Evolutionary conservation across 2,797 vertebrate genomes (phyloP).

Genomic region (Xenopus petersii): DNA sequence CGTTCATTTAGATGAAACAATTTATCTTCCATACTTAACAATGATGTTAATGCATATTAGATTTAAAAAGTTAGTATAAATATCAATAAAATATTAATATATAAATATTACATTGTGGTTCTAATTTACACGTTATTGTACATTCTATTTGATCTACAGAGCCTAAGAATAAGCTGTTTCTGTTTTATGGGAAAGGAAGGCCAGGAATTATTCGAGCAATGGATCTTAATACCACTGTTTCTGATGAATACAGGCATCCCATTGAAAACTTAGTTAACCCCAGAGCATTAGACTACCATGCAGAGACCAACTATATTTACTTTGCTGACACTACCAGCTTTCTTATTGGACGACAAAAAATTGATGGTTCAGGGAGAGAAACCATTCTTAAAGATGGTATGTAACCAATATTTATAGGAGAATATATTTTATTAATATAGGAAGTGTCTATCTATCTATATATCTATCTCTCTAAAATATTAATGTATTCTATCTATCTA

Average conservation of each 20-base stretch:
- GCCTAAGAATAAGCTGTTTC: conserved; percentile 93
- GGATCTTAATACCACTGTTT: conserved; percentile 91
- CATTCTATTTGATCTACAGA: conserved; percentile 74
- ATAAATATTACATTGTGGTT: no score
- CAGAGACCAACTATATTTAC: conserved; percentile 88
- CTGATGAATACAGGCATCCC: conserved; percentile 90
- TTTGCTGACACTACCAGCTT: conserved; percentile 98
- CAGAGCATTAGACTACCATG: conserved; percentile 91
- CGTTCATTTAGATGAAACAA: no score
- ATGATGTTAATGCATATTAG: no score
- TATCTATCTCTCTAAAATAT: background rate
- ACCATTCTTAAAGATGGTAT: conserved; percentile 94
- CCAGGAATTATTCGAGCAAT: conserved; percentile 92
- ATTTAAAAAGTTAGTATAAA: no score
- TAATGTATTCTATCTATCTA: background rate
- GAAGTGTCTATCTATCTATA: no score
- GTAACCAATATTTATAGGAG: background rate
- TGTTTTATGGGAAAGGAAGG: conserved; percentile 97
- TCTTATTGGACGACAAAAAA: conserved; percentile 92
- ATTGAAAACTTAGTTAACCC: conserved; percentile 96
- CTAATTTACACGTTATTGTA: conserved; percentile 51
- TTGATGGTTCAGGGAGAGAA: conserved; percentile 85
- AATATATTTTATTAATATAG: no score
- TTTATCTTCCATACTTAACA: no score
- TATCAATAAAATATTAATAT: no score